These are phyloP conservation scores for Bombyx mandarina DNA, from an alignment of 1,140 invertebrate genomes.

Conservation along the genomic window DNA sequence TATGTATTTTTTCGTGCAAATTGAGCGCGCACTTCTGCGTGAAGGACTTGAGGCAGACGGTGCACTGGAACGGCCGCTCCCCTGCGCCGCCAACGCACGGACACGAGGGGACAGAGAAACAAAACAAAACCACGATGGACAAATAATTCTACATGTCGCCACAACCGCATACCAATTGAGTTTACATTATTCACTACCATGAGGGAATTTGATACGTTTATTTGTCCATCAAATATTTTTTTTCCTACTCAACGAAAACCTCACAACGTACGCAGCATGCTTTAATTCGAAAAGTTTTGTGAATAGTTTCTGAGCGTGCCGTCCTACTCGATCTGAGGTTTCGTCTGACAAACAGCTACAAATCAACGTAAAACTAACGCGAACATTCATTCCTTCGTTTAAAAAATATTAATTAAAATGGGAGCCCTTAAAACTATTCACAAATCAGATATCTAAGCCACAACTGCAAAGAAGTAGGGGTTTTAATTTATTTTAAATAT, in stretches of 20 bases:
- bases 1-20: slow-evolving; percentile 77
- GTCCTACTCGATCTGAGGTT: slow-evolving; percentile 24
- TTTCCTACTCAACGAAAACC: slow-evolving; percentile 52
- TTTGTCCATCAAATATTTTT: slow-evolving; percentile 64
- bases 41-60: slow-evolving; percentile 78
- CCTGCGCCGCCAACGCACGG: slow-evolving; percentile 66
- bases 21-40: slow-evolving; percentile 77
- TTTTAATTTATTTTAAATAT: slow-evolving; percentile 3
- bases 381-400: neutral
- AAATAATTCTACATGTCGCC: slow-evolving; percentile 55
- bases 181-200: slow-evolving; percentile 35
- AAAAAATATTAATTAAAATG: slow-evolving; percentile 30
- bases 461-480: slow-evolving; percentile 35
- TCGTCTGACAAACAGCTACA: no score
- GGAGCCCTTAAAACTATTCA: slow-evolving; percentile 69
- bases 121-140: slow-evolving; percentile 71
- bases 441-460: slow-evolving; percentile 65
- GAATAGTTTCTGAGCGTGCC: slow-evolving; percentile 72
- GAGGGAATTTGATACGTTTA: slow-evolving; percentile 59
- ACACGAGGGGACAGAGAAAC: slow-evolving; percentile 66
- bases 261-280: slow-evolving; percentile 71
- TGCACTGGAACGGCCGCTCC: slow-evolving; percentile 77
- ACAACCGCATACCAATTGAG: slow-evolving; percentile 19
- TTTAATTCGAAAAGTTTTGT: slow-evolving; percentile 62
- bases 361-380: no score